Conservation (phyloP, 2,888 invertebrate genomes). For the Mimas tiliae region DNA sequence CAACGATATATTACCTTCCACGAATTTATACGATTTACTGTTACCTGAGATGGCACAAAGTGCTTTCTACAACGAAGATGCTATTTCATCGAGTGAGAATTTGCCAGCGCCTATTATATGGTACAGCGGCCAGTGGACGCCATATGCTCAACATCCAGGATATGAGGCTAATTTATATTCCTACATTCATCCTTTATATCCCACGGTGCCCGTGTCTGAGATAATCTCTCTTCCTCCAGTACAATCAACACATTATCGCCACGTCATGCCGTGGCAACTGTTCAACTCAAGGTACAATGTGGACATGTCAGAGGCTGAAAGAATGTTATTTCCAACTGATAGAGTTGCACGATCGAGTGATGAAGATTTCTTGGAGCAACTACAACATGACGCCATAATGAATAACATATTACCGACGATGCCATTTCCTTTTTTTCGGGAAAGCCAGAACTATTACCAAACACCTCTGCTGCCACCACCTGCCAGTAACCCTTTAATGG, state of each 20-base stretch:
- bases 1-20: not conserved
- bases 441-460: conserved; percentile 14
- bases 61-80: not conserved
- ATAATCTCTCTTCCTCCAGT: conserved; percentile 48
- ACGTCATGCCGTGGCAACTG: conserved; percentile 38
- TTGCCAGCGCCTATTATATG: conserved; percentile 28
- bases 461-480: conserved; percentile 1
- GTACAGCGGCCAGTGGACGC: conserved; percentile 25
- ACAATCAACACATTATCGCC: conserved; percentile 45
- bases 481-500: conserved; percentile 33
- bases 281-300: conserved; percentile 31
- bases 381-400: conserved; percentile 63
- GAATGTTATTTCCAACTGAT: conserved; percentile 38
- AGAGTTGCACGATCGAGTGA: conserved; percentile 47
- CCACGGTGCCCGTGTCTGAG: conserved; percentile 38
- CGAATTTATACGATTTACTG: not conserved
- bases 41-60: not conserved
- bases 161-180: conserved; percentile 32
- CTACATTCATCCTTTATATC: conserved; percentile 35
- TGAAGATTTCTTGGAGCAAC: conserved; percentile 56
- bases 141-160: conserved; percentile 24
- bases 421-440: conserved; percentile 57
- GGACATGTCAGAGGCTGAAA: conserved; percentile 37
- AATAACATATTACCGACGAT: conserved; percentile 73
- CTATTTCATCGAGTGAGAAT: conserved; percentile 19